phyloP scores from a whole-genome alignment of 2,888 invertebrate species.

The Lasioglossum leucozonium region DNA sequence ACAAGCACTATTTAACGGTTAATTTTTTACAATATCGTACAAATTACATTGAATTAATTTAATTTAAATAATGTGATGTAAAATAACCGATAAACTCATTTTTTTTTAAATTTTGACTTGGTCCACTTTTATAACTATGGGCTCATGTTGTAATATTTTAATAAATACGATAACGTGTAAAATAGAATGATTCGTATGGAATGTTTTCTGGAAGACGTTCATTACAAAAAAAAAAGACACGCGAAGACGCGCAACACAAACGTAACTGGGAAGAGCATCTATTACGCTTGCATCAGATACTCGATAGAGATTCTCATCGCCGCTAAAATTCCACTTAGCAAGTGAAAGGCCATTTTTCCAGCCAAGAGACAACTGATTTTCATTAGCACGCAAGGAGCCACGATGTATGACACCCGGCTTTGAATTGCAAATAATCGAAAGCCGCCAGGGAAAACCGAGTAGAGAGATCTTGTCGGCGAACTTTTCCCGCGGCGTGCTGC shows the following conservation, averaged over 20 bases:
- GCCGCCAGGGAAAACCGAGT: conserved; percentile 25
- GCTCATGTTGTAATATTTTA: no score
- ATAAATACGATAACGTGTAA: neutral
- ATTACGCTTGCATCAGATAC: conserved; percentile 1
- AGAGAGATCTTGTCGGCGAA: conserved; percentile 34
- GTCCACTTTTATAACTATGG: no score
- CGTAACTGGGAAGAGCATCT: neutral
- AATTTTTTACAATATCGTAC: no score
- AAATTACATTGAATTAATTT: no score
- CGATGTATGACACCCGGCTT: conserved; percentile 26
- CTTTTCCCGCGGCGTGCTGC: conserved; percentile 11
- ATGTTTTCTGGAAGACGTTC: neutral
- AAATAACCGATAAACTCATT: no score
- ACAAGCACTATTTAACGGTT: no score
- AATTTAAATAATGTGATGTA: no score
- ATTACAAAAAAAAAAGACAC: neutral
- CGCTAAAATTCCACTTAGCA: conserved; percentile 2
- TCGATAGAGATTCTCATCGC: neutral
- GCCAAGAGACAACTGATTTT: conserved; percentile 34
- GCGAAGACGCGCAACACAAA: neutral
- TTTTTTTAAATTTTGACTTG: no score
- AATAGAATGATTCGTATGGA: no score
- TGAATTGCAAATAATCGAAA: conserved; percentile 55
- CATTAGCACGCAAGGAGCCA: conserved; percentile 36
- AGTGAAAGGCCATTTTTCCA: conserved; percentile 50